A percentile compares a stretch with the other conserved stretches of the same genome.
phyloP scores from a whole-genome alignment of 2,797 vertebrate genomes.

The Sorex maritimensis region DNA sequence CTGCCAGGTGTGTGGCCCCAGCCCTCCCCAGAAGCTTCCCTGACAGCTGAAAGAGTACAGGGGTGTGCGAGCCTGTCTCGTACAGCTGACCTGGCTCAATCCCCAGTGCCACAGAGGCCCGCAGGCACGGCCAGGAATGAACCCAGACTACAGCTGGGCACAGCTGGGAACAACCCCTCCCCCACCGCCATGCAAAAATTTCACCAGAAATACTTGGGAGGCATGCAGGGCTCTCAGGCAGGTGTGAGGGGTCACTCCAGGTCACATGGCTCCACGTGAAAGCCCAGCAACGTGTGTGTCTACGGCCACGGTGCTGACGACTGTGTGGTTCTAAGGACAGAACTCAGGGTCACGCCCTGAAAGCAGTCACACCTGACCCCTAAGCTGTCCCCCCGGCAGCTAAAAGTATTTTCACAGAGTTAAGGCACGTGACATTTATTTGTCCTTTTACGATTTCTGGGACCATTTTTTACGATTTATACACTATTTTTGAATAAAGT shows the following conservation, averaged over 20 bases:
- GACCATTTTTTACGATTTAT: not conserved
- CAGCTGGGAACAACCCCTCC: too few species aligned
- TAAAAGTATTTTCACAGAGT: conserved; percentile 33
- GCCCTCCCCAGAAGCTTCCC: too few species aligned
- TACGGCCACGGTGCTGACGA: not conserved
- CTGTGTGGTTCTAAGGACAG: not conserved
- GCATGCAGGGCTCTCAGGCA: not conserved
- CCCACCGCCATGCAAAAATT: too few species aligned
- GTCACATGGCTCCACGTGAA: not conserved
- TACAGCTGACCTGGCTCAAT: too few species aligned
- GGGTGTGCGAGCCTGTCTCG: too few species aligned
- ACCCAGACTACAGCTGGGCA: too few species aligned
- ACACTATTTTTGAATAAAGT: conserved; percentile 19
- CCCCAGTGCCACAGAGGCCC: too few species aligned
- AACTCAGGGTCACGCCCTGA: not conserved
- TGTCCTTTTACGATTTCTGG: conserved; percentile 5
- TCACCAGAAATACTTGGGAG: too few species aligned
- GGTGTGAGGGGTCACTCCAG: not conserved
- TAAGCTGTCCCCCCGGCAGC: conserved; percentile 58
- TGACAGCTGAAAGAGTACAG: too few species aligned
- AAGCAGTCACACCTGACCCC: conserved; percentile 44
- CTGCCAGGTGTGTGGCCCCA: too few species aligned
- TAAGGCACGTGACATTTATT: conserved; percentile 13
- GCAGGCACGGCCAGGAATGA: too few species aligned
- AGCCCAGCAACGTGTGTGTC: not conserved